phyloP scores from a whole-genome alignment of 2,113 vertebrate species.

The Tyrannus savana region DNA sequence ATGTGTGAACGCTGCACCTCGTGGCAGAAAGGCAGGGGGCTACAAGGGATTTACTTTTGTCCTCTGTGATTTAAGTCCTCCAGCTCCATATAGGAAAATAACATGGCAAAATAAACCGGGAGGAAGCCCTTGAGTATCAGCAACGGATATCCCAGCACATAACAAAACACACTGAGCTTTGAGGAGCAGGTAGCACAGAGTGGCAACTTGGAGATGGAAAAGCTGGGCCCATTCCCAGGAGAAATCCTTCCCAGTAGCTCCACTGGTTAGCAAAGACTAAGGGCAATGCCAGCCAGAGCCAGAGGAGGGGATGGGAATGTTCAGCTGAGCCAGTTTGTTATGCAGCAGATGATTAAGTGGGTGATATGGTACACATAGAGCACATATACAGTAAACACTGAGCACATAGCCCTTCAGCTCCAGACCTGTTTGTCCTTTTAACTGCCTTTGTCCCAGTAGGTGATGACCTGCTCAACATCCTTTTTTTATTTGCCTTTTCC shows the following conservation, averaged over 20 bases:
- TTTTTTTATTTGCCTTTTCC: neutral
- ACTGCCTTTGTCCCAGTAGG: neutral
- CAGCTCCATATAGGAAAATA: neutral
- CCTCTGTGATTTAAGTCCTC: neutral
- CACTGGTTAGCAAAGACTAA: neutral
- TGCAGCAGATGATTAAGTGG: neutral
- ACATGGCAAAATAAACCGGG: neutral
- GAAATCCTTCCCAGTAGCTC: neutral
- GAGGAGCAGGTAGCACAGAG: neutral
- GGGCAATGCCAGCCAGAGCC: neutral
- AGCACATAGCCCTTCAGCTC: neutral
- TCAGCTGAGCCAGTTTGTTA: accelerated
- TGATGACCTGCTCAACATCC: neutral
- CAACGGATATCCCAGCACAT: neutral
- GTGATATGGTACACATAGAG: accelerated
- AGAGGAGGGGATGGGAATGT: neutral
- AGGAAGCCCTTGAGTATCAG: neutral
- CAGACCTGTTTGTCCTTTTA: neutral
- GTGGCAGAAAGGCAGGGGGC: neutral
- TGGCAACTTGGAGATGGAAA: neutral
- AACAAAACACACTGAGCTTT: accelerated
- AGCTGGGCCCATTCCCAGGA: neutral
- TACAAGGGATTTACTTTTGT: neutral
- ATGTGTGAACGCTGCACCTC: neutral
- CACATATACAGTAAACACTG: accelerated